phyloP scores from a whole-genome alignment of 2,113 vertebrate genomes.

The Hippocampus barbouri region DNA sequence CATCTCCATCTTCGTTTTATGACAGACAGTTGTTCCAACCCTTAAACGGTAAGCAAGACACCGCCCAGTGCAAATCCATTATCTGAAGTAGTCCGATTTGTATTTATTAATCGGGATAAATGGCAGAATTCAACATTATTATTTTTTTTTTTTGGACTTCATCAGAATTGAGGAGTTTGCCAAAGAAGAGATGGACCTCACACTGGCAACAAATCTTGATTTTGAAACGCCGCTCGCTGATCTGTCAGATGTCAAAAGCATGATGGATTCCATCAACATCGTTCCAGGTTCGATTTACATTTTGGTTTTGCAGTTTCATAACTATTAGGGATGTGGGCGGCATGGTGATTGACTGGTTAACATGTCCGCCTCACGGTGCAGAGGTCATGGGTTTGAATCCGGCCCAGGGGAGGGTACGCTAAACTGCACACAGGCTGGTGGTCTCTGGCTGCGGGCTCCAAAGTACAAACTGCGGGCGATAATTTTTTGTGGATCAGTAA shows the following conservation, averaged over 20 bases:
- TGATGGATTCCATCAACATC: constrained; percentile 86
- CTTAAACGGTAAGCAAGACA: constrained; percentile 79
- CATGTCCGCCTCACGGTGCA: no score
- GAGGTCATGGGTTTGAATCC: no score
- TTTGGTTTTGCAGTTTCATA: neutral
- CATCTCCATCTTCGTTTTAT: constrained; percentile 27
- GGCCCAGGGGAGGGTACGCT: no score
- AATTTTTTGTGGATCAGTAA: no score
- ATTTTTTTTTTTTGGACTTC: neutral
- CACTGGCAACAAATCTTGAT: constrained; percentile 72
- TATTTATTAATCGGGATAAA: neutral
- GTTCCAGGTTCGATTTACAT: constrained; percentile 75
- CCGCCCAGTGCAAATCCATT: constrained; percentile 11
- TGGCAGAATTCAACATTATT: neutral
- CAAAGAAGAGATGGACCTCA: constrained; percentile 75
- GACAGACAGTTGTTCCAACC: constrained; percentile 79
- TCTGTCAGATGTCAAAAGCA: constrained; percentile 83
- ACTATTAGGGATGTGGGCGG: no score
- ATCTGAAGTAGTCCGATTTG: neutral
- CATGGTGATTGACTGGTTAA: no score
- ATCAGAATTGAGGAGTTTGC: constrained; percentile 81
- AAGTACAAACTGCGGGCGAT: no score
- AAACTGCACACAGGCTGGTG: no score
- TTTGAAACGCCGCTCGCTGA: constrained; percentile 78
- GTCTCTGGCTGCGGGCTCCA: no score